Percentiles rank a stretch among this genome's conserved stretches.
These are phyloP conservation scores for Oenanthe melanoleuca DNA, from an alignment of 2,113 vertebrate genomes.

Conservation along the genomic window DNA sequence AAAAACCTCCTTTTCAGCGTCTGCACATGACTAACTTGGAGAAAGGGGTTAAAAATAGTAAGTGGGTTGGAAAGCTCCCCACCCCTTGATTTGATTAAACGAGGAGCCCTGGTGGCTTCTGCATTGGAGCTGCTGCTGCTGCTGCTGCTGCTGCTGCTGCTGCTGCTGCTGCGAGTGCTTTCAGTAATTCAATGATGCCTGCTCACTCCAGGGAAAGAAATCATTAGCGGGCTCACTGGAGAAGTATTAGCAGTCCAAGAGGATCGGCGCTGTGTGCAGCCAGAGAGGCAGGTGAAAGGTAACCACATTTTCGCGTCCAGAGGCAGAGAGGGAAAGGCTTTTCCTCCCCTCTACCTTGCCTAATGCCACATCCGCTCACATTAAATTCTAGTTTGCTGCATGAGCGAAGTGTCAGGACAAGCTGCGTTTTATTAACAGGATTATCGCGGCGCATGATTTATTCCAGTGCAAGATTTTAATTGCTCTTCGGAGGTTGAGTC, in stretches of 20 bases:
- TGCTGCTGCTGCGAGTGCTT: conserved; percentile 62
- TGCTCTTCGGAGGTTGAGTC: conserved; percentile 85
- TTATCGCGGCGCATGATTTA: conserved; percentile 85
- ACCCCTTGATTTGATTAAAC: conserved; percentile 75
- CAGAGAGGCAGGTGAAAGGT: conserved; percentile 68
- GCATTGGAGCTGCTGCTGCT: conserved; percentile 56
- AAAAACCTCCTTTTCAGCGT: background rate
- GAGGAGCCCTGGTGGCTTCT: conserved; percentile 64
- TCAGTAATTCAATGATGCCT: conserved; percentile 79
- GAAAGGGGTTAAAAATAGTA: conserved; percentile 64
- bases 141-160: conserved; percentile 44
- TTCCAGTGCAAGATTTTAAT: conserved; percentile 87
- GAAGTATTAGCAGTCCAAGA: conserved; percentile 74
- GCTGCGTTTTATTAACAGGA: conserved; percentile 88
- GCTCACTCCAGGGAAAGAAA: conserved; percentile 79
- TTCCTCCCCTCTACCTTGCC: conserved; percentile 47
- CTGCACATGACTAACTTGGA: conserved; percentile 45
- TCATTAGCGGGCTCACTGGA: conserved; percentile 74
- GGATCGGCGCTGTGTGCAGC: conserved; percentile 37
- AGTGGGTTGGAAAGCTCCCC: conserved; percentile 54
- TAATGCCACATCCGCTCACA: conserved; percentile 63
- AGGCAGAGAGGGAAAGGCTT: conserved; percentile 6
- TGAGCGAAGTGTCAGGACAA: conserved; percentile 85
- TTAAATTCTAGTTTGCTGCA: conserved; percentile 81
- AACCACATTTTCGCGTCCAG: conserved; percentile 47